These are phyloP conservation scores for Macropus fuliginosus DNA, from an alignment of 2,797 vertebrate species.

Conservation along the genomic window DNA sequence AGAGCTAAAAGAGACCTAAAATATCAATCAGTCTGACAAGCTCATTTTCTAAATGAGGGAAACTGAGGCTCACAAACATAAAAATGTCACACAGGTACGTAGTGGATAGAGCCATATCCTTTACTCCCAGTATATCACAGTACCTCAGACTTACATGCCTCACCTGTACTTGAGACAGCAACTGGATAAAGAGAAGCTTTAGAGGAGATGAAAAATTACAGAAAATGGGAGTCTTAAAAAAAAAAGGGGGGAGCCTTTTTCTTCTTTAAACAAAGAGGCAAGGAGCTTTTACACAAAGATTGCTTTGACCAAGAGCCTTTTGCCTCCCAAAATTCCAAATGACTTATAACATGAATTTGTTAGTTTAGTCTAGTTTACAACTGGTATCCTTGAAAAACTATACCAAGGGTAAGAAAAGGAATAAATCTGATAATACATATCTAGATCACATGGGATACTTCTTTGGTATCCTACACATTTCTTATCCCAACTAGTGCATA, in stretches of 20 bases:
- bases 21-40: background rate
- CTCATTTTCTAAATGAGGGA: background rate
- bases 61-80: background rate
- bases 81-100: background rate
- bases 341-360: background rate
- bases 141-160: background rate
- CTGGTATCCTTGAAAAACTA: background rate
- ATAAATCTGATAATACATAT: background rate
- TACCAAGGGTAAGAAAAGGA: background rate
- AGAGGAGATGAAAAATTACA: background rate
- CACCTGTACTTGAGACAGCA: background rate
- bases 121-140: background rate
- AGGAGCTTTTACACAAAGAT: background rate
- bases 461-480: background rate
- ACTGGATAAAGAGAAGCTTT: background rate
- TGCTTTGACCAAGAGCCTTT: background rate
- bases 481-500: background rate
- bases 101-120: background rate
- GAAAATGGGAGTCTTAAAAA: background rate
- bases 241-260: background rate
- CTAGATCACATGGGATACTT: background rate
- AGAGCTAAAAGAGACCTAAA: background rate
- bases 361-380: background rate
- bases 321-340: background rate
- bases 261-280: background rate